A percentile compares a stretch with the other conserved stretches of the same genome.
phyloP scores from a whole-genome alignment of 2,797 vertebrate genomes.

The Sebastes miniatus region DNA sequence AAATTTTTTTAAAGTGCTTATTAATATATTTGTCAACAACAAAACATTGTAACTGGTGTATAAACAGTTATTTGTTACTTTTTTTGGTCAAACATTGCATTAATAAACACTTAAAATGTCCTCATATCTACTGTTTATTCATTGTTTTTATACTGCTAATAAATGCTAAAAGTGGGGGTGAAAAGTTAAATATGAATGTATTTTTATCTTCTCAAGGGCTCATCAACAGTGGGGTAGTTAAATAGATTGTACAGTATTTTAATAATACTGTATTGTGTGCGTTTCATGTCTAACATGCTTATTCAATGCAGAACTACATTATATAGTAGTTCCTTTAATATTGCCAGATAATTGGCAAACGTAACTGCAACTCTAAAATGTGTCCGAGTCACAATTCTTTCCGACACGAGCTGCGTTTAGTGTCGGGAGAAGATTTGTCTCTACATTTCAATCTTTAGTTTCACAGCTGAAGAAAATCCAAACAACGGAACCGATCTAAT shows the following conservation, averaged over 20 bases:
- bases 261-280: neutral
- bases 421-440: neutral
- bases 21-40: no score
- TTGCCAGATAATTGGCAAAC: neutral
- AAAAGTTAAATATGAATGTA: neutral
- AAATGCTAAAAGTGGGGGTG: neutral
- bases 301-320: neutral
- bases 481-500: neutral
- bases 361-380: neutral
- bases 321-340: neutral
- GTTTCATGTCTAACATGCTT: neutral
- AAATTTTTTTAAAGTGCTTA: no score
- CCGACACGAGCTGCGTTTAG: neutral
- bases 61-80: neutral
- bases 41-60: no score
- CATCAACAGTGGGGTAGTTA: neutral
- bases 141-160: neutral
- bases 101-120: neutral
- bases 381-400: neutral
- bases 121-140: neutral
- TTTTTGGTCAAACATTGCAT: no score
- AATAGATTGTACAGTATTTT: neutral
- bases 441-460: neutral
- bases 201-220: neutral
- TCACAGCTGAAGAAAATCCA: slow-evolving; percentile 5